phyloP scores from a whole-genome alignment of 2,113 vertebrate genomes.

The Bos indicus region DNA sequence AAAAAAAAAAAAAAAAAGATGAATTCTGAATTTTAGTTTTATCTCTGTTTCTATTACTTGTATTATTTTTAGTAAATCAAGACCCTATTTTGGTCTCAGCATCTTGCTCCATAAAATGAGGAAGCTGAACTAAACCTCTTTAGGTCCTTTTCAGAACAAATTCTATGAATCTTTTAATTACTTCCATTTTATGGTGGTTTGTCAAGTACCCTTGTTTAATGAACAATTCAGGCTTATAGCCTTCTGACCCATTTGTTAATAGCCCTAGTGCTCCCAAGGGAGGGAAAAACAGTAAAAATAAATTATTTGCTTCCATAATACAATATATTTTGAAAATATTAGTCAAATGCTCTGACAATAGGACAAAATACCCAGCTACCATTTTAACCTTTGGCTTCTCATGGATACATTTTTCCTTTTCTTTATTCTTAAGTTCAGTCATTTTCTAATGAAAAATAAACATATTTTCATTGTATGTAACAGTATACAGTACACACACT shows the following conservation, averaged over 20 bases:
- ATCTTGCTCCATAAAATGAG: neutral
- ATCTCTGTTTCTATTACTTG: neutral
- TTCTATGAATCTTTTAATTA: slow-evolving; percentile 11
- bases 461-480: neutral
- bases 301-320: neutral
- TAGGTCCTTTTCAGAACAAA: slow-evolving; percentile 4
- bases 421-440: neutral
- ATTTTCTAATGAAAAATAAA: slow-evolving; percentile 24
- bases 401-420: neutral
- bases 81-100: neutral
- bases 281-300: neutral
- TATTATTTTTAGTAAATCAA: neutral
- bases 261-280: neutral
- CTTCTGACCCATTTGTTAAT: neutral
- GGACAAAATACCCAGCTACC: neutral
- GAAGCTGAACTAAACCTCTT: neutral
- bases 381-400: neutral
- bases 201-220: neutral
- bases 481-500: neutral
- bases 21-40: neutral
- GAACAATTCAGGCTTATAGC: neutral
- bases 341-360: neutral
- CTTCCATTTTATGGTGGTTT: neutral
- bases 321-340: neutral
- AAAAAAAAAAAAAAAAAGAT: neutral